Evolutionary conservation across 2,113 vertebrate genomes (phyloP).

Genomic region (Agapornis roseicollis): DNA sequence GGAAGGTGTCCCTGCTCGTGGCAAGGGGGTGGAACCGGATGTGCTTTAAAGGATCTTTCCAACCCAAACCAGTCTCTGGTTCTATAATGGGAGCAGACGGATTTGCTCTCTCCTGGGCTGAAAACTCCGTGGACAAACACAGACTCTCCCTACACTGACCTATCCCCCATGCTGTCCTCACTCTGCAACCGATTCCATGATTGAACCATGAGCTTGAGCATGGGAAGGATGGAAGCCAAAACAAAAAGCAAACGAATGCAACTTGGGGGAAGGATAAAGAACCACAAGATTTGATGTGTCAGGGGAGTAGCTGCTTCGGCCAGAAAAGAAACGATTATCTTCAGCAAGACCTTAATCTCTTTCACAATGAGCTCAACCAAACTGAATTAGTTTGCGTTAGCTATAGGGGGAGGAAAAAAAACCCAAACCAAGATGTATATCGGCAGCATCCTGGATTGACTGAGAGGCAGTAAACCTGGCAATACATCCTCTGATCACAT

Average conservation of each 20-base stretch:
- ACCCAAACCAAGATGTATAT: neutral
- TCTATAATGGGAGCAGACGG: neutral
- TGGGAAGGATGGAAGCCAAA: accelerated
- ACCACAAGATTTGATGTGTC: neutral
- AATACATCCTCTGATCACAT: accelerated
- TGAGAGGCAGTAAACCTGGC: neutral
- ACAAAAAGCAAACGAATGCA: neutral
- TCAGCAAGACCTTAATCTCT: neutral
- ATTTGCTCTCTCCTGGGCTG: neutral
- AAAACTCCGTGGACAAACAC: neutral
- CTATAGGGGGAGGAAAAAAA: neutral
- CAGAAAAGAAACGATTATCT: neutral
- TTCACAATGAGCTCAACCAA: neutral
- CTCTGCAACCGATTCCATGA: accelerated
- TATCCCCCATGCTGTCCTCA: accelerated
- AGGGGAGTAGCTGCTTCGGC: neutral
- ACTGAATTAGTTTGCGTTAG: neutral
- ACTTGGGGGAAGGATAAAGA: neutral
- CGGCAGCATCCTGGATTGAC: accelerated
- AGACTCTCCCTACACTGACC: accelerated
- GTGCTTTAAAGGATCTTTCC: neutral
- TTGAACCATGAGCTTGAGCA: accelerated
- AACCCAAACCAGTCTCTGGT: neutral
- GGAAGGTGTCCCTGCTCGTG: neutral
- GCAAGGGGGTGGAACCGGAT: neutral